These are phyloP conservation scores for Gymnodraco acuticeps DNA, from an alignment of 2,797 vertebrate species.

Conservation along the genomic window DNA sequence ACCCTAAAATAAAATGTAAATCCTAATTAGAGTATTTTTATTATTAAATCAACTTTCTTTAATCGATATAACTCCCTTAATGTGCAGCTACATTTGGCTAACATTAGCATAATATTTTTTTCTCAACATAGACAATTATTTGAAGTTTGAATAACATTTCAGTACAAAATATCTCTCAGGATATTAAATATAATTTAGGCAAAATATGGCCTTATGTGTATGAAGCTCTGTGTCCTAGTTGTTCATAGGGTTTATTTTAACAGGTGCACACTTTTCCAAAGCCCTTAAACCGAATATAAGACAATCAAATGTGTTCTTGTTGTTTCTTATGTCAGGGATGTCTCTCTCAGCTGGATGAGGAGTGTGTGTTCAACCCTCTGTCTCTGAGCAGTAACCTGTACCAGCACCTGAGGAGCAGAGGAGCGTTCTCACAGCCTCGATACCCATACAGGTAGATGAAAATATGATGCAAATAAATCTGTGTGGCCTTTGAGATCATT, in stretches of 20 bases:
- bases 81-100: no score
- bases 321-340: slow-evolving; percentile 56
- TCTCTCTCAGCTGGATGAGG: slow-evolving; percentile 71
- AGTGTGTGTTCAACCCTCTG: slow-evolving; percentile 72
- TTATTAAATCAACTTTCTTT: no score
- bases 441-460: slow-evolving; percentile 70
- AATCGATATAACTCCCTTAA: no score
- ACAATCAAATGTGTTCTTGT: not conserved
- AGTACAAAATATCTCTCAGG: no score
- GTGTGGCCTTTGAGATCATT: no score
- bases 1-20: no score
- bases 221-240: not conserved
- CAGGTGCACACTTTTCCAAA: not conserved
- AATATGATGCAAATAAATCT: not conserved
- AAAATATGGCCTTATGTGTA: no score
- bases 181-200: no score
- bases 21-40: no score
- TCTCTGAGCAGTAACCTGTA: slow-evolving; percentile 71
- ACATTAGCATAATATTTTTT: not conserved
- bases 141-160: no score
- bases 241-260: not conserved
- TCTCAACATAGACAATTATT: not conserved
- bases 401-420: slow-evolving; percentile 67
- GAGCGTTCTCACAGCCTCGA: slow-evolving; percentile 52
- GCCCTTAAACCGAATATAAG: not conserved